These are phyloP conservation scores for Numenius phaeopus DNA, from an alignment of 2,797 vertebrate genomes.

Conservation along the genomic window DNA sequence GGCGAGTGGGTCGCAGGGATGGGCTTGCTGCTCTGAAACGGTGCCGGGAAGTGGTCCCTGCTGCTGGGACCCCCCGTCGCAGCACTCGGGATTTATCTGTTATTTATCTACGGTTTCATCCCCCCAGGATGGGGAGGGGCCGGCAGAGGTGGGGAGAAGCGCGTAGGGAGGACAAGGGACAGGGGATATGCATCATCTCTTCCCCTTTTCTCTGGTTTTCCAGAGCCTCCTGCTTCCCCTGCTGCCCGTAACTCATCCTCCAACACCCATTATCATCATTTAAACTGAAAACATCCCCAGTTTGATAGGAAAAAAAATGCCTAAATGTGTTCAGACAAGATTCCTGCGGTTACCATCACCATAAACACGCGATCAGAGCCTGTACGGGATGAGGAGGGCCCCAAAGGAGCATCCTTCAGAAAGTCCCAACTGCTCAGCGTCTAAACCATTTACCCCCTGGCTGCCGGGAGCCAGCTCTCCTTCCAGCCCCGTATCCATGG, in stretches of 20 bases:
- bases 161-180: rapidly evolving
- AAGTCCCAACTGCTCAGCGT: background rate
- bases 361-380: background rate
- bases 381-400: rapidly evolving
- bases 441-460: background rate
- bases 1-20: rapidly evolving
- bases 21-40: rapidly evolving
- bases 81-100: background rate
- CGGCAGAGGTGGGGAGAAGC: background rate
- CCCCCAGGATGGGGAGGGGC: background rate
- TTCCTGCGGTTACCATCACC: background rate
- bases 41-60: rapidly evolving
- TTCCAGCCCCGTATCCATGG: background rate
- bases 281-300: background rate
- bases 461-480: background rate
- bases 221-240: background rate
- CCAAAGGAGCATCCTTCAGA: background rate
- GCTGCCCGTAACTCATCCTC: background rate
- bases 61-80: background rate
- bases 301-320: background rate
- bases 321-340: background rate
- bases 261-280: background rate
- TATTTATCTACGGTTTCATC: background rate
- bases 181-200: background rate
- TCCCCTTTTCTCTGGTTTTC: background rate